Base-by-base conservation (phyloP, 2,888 invertebrate genomes). In the Campaea margaritaria region DNA sequence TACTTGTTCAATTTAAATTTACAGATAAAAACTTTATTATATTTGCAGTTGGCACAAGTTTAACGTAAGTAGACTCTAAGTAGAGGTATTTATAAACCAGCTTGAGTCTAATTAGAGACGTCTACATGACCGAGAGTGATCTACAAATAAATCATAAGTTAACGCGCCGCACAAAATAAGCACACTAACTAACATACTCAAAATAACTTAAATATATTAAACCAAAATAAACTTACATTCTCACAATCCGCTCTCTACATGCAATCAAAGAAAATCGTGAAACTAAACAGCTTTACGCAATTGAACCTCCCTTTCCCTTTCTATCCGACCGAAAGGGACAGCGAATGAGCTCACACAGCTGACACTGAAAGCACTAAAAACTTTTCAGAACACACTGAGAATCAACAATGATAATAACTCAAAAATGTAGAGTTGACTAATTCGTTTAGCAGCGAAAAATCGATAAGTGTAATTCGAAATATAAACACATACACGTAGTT, bases 351-450 rank as follows among this genome's bases (percentile, higher is more conserved):
- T 79, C 70, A 81, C 85, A 87, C 87, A 83, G 84, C 84, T 85
- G 83, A 84, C 89, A 91, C 90, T 88, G 83, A 89, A 88, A 88
- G 84, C 90, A 91, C 91, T 86, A 80, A 80, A 76, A 88, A 91
- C 89, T 89, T 87, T 86, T 83, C 83, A 83, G 79, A 80, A 82
- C 78, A 79, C 86, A 82, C 79, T 77, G 73, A 74, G 75, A 78
- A 78, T 76, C 74, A 64, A 73, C 69, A 76, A 76, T 72, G 70
- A 78, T 67, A 74, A 76, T 73, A 77, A 75, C 69, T 69, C 69
- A 67, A 66, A 75, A 79, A 79, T 68, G 70, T 70, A 52, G 66
- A 75, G 72, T 70, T 67, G 71, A 67, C 68, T 76, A 80, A 81
- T 75, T 75, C 73, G 68, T 68, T 72, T 67, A 65, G 70, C 69